Base-by-base conservation (phyloP, 2,113 vertebrate species). In the Melanerpes aurifrons region DNA sequence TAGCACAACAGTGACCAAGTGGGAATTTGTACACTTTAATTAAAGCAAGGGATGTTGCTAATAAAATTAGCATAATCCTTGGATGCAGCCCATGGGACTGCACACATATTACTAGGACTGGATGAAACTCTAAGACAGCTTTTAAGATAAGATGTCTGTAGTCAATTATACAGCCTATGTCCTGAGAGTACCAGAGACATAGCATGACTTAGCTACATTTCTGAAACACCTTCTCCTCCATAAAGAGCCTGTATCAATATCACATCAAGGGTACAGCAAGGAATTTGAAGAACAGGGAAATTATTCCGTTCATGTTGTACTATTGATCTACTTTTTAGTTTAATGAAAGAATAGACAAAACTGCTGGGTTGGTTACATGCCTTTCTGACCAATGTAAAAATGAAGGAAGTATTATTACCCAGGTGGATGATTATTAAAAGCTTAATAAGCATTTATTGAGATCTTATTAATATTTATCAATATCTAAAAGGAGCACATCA, bases 61-160 rank as follows among this genome's bases (percentile, higher is more conserved):
- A 94, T 93, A 95, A 95, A 95, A 96, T 95, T 96, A 95, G 63
- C 87, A 87, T 96, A 92, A 95, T 93, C 89, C 82, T 95, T 82
- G 75, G 72, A 91, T 91, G 20, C 61, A 92, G 82, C 94, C 96
- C 95, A 91, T 91, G 95, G 95, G 96, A 96, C 82, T 82, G 73
- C n/a, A 89, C 45, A 89, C 0, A 0, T 82, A 85, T 94, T 95
- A 92, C 71, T 91, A 91, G 76, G 82, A 95, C 74, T 95, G 87
- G 84, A 92, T 91, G 86, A 95, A 95, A 89, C 82, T 92, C 89
- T 64, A 85, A 87, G 82, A 95, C 25, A 68, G 76, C 48, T 93
- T 89, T 94, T 92, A 92, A 95, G 81, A 32, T 91, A 47, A 88
- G 79, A 93, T 66, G 28, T 86, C 94, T 94, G 81, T 28, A 94